phyloP scores from a whole-genome alignment of 2,797 vertebrate genomes.

The Esox lucius region DNA sequence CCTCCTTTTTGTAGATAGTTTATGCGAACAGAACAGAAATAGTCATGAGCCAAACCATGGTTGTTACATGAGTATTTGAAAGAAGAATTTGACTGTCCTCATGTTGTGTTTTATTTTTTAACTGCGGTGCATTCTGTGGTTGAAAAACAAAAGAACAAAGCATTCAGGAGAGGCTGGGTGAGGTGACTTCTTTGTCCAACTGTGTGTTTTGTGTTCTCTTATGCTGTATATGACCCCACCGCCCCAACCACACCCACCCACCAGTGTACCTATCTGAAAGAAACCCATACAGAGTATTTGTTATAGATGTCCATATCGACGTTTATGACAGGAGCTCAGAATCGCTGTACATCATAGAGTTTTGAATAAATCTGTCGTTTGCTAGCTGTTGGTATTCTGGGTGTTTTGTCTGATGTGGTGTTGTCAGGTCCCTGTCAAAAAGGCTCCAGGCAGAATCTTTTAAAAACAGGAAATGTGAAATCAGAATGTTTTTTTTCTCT shows the following conservation, averaged over 20 bases:
- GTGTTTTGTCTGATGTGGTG: constrained; percentile 57
- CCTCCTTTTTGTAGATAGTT: constrained; percentile 72
- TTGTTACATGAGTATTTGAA: constrained; percentile 68
- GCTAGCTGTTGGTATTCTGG: constrained; percentile 81
- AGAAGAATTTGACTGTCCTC: constrained; percentile 71
- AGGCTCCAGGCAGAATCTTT: background rate
- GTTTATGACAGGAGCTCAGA: constrained; percentile 69
- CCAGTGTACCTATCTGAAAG: constrained; percentile 79
- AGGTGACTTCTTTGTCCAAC: constrained; percentile 75
- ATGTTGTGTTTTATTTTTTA: constrained; percentile 85
- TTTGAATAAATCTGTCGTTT: constrained; percentile 98
- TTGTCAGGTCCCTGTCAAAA: background rate
- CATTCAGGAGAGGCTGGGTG: constrained; percentile 58
- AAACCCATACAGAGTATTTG: constrained; percentile 76
- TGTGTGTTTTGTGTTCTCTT: constrained; percentile 82
- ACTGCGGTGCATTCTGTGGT: constrained; percentile 75
- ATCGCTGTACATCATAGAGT: constrained; percentile 86
- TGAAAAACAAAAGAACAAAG: constrained; percentile 27
- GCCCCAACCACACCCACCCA: constrained; percentile 64
- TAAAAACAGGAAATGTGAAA: background rate
- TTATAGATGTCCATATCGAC: constrained; percentile 75
- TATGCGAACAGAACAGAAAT: constrained; percentile 65
- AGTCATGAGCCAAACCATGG: constrained; percentile 37
- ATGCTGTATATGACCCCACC: constrained; percentile 82
- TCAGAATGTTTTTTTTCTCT: background rate